Base-by-base conservation (phyloP, 2,888 invertebrate genomes). In the Ceraclea dissimilis region DNA sequence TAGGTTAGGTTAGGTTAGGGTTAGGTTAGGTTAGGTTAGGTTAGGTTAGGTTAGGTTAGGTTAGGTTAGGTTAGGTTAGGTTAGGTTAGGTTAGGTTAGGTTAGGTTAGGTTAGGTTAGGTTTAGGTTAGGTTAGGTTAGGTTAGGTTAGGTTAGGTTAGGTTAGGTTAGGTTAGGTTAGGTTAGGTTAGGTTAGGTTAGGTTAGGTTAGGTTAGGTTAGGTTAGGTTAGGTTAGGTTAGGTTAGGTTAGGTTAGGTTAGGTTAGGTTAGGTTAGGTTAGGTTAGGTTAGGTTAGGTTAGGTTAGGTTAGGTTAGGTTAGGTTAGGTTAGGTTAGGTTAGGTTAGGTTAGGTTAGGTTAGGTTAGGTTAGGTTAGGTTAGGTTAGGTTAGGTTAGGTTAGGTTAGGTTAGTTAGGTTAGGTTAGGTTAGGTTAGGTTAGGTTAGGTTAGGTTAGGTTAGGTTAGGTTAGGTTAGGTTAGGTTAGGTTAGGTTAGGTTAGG, bases 121-220 rank as follows among this genome's bases (percentile, higher is more conserved):
- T n/a, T n/a, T n/a, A n/a, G n/a, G n/a, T n/a, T 59, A 59, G 61
- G 59, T 59, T 61, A 60, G 55, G 56, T 58, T 55, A 58, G 53
- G 58, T 58, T 58, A 61, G 52, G 59, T 56, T 57, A 52, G 51
- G 54, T 52, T 56, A 56, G 58, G 58, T 61, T 61, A 61, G 58
- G 62, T 62, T 59, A 60, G 62, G 60, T 60, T 62, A 62, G 62
- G 62, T 62, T 62, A 62, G 62, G 62, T 62, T 62, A 60, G 62
- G 62, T 62, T 62, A 62, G 62, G 62, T 62, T 62, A 60, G 60
- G 60, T 62, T 60, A 60, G 62, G 60, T 62, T 60, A 59, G 61
- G 59, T 62, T 62, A 62, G 61, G 61, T 62, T 62, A 57, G 52
- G 53, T 50, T 54, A 51, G 57, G 60, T 57, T 57, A 60, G 60